A percentile compares a stretch with the other conserved stretches of the same genome.
Conservation (phyloP, 2,888 invertebrate species). For the Teinopalpus imperialis region DNA sequence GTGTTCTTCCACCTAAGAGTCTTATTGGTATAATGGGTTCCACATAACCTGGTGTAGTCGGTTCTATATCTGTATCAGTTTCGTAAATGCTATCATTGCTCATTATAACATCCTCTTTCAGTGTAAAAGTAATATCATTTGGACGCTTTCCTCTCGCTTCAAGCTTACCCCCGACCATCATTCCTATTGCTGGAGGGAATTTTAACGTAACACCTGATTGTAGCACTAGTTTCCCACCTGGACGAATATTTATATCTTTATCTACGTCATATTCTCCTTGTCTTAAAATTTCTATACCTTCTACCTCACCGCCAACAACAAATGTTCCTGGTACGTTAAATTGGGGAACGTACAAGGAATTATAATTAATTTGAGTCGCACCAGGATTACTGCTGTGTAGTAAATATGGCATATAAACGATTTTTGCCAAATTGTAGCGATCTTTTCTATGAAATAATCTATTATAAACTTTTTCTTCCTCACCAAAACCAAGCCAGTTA, state of each 20-base stretch:
- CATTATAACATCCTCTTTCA: conserved; percentile 88
- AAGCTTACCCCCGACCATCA: conserved; percentile 97
- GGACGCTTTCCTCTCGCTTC: conserved; percentile 91
- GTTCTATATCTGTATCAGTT: conserved; percentile 80
- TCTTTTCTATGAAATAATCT: conserved; percentile 93
- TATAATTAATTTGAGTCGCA: conserved; percentile 89
- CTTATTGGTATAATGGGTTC: conserved; percentile 87
- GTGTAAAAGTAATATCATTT: conserved; percentile 89
- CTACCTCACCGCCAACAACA: conserved; percentile 94
- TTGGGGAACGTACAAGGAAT: conserved; percentile 89
- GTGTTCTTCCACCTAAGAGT: conserved; percentile 90
- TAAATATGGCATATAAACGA: conserved; percentile 94
- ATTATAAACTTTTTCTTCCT: conserved; percentile 87
- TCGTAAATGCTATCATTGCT: conserved; percentile 84
- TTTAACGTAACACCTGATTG: conserved; percentile 93
- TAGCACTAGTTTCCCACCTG: conserved; percentile 94
- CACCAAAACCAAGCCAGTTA: conserved; percentile 94
- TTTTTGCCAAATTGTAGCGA: conserved; percentile 96
- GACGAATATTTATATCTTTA: conserved; percentile 96
- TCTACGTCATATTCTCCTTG: conserved; percentile 95
- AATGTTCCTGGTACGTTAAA: conserved; percentile 87
- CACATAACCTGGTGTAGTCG: conserved; percentile 82
- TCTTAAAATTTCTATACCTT: conserved; percentile 92
- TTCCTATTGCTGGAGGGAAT: conserved; percentile 96
- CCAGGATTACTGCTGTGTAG: conserved; percentile 94